Conservation (phyloP, 1,140 invertebrate genomes). For the Bombus picipes region DNA sequence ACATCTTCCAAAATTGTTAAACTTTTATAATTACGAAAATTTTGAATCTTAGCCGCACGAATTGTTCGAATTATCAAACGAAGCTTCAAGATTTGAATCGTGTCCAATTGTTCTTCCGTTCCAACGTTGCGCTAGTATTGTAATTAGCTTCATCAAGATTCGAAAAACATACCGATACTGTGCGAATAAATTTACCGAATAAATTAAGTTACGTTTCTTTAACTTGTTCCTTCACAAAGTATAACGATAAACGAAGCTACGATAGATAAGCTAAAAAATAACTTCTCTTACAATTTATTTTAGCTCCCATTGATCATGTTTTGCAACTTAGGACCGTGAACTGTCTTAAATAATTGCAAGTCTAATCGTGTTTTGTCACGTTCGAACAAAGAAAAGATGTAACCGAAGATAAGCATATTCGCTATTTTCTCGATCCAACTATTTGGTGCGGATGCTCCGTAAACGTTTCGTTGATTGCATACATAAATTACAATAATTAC, state of each 20-base stretch:
- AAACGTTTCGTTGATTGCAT: no score
- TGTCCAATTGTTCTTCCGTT: background rate
- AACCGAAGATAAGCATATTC: constrained; percentile 23
- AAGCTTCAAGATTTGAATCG: background rate
- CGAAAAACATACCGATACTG: background rate
- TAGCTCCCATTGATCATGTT: constrained; percentile 66
- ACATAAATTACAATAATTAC: no score
- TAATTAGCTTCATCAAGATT: background rate
- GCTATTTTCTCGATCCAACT: no score
- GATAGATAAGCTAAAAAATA: constrained; percentile 64
- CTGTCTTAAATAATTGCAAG: constrained; percentile 75
- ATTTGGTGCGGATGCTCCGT: no score
- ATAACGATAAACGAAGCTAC: constrained; percentile 43
- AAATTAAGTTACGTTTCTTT: background rate
- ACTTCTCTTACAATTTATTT: constrained; percentile 53
- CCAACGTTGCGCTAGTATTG: background rate
- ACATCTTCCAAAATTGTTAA: no score
- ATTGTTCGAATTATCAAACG: background rate
- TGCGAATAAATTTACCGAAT: background rate
- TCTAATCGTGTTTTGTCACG: constrained; percentile 71
- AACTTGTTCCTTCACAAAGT: constrained; percentile 17
- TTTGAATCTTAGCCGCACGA: background rate
- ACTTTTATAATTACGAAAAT: background rate
- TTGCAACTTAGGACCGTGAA: constrained; percentile 68
- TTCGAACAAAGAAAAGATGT: constrained; percentile 57